Percentiles rank a stretch among this genome's conserved stretches.
Conservation (phyloP, 1,140 invertebrate species). For the Zaprionus tsacasi region DNA sequence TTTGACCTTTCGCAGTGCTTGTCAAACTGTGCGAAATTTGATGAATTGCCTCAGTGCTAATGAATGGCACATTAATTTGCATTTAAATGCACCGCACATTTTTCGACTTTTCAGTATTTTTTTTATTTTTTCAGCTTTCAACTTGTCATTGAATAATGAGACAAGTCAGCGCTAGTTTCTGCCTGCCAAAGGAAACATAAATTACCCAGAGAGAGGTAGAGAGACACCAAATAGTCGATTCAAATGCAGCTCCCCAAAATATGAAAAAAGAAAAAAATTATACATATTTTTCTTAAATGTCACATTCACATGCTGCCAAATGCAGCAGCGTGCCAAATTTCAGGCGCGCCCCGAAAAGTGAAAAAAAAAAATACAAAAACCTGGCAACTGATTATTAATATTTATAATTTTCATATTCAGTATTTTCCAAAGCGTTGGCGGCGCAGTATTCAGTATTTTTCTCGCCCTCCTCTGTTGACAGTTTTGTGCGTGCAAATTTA, state of each 20-base stretch:
- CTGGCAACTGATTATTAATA: constrained; percentile 43
- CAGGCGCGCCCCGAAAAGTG: constrained; percentile 45
- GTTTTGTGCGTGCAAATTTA: constrained; percentile 58
- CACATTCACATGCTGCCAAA: constrained; percentile 57
- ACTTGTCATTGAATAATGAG: constrained; percentile 66
- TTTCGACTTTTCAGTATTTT: constrained; percentile 7
- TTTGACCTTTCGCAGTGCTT: constrained; percentile 58
- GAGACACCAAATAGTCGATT: constrained; percentile 33
- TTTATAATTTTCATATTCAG: constrained; percentile 27
- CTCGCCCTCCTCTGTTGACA: constrained; percentile 40
- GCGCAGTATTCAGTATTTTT: constrained; percentile 19
- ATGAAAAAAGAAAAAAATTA: constrained; percentile 21
- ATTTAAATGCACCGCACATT: constrained; percentile 53
- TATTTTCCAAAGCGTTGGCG: constrained; percentile 42
- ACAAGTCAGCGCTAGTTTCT: constrained; percentile 36
- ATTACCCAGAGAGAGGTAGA: constrained; percentile 30
- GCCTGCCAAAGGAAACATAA: constrained; percentile 53
- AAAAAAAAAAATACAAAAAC: constrained; percentile 11
- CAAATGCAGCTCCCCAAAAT: constrained; percentile 35
- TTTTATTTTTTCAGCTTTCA: constrained; percentile 23
- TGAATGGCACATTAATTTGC: constrained; percentile 74
- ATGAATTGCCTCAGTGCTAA: constrained; percentile 58
- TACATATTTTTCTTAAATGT: constrained; percentile 59
- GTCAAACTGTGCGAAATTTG: constrained; percentile 56
- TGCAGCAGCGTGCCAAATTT: constrained; percentile 47